A percentile compares a stretch with the other conserved stretches of the same genome.
Evolutionary conservation across 2,113 vertebrate genomes (phyloP).

Genomic region (Pseudorhombus dupliciocellatus): DNA sequence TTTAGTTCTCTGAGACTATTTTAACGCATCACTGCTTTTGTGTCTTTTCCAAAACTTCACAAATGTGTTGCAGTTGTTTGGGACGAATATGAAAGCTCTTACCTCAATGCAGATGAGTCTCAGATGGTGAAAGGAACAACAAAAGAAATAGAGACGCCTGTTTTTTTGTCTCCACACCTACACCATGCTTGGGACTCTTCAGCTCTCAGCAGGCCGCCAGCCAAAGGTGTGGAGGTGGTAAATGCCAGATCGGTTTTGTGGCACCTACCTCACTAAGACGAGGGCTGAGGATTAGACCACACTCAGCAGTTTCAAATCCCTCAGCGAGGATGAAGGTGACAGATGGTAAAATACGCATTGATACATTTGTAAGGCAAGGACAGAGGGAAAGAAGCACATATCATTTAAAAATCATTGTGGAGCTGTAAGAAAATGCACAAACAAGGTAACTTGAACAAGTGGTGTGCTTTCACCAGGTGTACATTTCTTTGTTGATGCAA

Average conservation of each 20-base stretch:
- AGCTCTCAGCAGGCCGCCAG: background rate
- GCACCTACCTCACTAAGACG: constrained; percentile 63
- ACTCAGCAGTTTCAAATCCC: constrained; percentile 81
- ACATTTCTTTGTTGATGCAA: too few species aligned
- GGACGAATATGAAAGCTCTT: constrained; percentile 18
- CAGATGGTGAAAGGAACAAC: background rate
- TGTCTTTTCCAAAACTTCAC: background rate
- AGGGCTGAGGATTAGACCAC: constrained; percentile 67
- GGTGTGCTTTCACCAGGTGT: too few species aligned
- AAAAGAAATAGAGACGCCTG: constrained; percentile 6
- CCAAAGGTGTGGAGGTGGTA: constrained; percentile 9
- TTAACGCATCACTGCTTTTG: background rate
- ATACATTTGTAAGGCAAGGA: constrained; percentile 16
- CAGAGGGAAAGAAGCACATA: background rate
- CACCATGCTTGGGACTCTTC: constrained; percentile 8
- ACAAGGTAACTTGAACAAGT: too few species aligned
- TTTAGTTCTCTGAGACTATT: background rate
- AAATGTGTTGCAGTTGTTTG: constrained; percentile 6
- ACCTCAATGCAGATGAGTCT: constrained; percentile 45
- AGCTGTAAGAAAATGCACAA: background rate
- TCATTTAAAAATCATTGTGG: background rate
- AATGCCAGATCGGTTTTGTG: constrained; percentile 39
- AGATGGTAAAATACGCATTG: constrained; percentile 69
- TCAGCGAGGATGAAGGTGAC: constrained; percentile 61
- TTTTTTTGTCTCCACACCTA: constrained; percentile 13